Conservation (phyloP, 2,113 vertebrate genomes). For the Setophaga coronata region DNA sequence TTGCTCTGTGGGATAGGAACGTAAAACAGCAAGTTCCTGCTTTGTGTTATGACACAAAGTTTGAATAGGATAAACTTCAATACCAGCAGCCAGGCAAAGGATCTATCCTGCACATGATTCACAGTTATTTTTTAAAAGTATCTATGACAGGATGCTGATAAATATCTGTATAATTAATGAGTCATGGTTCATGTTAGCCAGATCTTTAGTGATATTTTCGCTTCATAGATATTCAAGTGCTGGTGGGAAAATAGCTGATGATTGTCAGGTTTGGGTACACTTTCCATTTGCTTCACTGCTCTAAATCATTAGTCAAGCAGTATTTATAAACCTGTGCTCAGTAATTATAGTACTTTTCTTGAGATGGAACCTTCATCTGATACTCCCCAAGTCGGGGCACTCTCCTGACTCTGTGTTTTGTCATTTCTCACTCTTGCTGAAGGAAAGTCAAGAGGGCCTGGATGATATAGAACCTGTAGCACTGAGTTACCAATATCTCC, state of each 20-base stretch:
- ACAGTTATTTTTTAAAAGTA: background rate
- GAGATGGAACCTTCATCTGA: background rate
- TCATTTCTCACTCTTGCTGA: background rate
- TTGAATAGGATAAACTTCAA: background rate
- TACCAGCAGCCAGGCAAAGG: background rate
- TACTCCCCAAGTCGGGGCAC: background rate
- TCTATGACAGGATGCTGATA: constrained; percentile 40
- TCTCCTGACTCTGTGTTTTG: background rate
- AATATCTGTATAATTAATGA: constrained; percentile 47
- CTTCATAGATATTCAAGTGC: background rate
- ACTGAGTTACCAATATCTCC: background rate
- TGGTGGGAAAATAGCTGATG: constrained; percentile 23
- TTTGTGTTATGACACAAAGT: background rate
- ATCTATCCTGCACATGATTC: background rate
- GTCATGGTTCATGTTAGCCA: background rate
- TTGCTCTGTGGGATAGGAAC: background rate
- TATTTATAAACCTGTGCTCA: background rate
- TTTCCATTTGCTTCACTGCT: constrained; percentile 1
- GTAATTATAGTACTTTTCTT: background rate
- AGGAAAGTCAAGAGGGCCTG: background rate
- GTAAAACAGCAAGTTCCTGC: background rate
- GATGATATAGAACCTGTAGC: background rate
- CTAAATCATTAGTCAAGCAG: constrained; percentile 36
- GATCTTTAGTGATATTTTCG: background rate
- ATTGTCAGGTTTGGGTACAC: constrained; percentile 11